These are phyloP conservation scores for Florisuga fusca DNA, from an alignment of 2,797 vertebrate genomes.

Conservation along the genomic window DNA sequence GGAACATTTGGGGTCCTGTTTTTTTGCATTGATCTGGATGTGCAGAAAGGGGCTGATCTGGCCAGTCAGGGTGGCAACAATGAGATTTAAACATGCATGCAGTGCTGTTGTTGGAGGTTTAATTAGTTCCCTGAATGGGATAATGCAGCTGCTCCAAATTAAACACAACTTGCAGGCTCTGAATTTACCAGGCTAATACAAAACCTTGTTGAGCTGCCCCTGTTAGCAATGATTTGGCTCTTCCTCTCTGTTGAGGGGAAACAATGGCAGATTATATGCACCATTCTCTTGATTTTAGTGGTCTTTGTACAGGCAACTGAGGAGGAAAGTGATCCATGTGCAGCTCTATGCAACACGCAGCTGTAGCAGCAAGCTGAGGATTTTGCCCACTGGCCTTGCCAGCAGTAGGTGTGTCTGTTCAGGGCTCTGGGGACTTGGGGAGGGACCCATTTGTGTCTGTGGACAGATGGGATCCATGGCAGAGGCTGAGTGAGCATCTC, in stretches of 20 bases:
- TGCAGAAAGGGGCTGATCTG: background rate
- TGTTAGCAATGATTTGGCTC: background rate
- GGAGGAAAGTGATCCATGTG: background rate
- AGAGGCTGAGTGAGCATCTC: background rate
- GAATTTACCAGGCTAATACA: background rate
- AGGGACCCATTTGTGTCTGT: background rate
- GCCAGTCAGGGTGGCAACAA: background rate
- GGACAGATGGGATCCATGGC: background rate
- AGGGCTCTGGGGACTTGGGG: background rate
- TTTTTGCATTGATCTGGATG: background rate
- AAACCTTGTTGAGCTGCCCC: background rate
- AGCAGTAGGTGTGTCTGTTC: background rate
- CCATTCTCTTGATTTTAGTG: background rate
- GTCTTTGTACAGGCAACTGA: background rate
- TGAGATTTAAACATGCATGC: background rate
- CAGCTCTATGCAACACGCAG: background rate
- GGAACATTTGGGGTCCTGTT: rapidly evolving
- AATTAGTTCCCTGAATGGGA: background rate
- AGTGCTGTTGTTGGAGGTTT: background rate
- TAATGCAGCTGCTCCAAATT: background rate
- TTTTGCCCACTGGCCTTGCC: background rate
- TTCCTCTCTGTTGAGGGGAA: background rate
- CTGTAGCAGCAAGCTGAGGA: background rate
- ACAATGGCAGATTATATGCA: background rate
- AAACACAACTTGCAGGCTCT: background rate